Evolutionary conservation across 2,113 vertebrate genomes (phyloP), one percentile per base, ranked within the genome.

Genomic region (Proteles cristata): DNA sequence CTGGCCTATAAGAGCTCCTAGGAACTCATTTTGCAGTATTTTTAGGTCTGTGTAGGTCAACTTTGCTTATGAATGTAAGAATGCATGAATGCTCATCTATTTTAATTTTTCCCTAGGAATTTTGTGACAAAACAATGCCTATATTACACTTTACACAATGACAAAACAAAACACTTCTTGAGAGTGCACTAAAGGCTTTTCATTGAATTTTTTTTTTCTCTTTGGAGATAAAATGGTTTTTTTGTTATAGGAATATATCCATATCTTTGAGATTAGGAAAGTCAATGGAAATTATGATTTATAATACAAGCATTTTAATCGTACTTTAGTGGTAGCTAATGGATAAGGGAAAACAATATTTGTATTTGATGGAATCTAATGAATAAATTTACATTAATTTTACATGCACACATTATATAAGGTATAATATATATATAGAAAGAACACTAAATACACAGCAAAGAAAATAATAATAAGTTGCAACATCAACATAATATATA

Each of bases 21-120:
- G 82, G 26, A 91, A 74, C 25, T 74, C 35, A 31, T 69, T 92
- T 65, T 93, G 8, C n/a, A 73, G 25, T 58, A 65, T 90, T 80
- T 95, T 71, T 4, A 55, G 16, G 11, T 58, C 31, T 93, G 48
- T 58, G 12, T 58, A 50, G 26, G 33, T 79, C 71, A 74, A 6
- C 14, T 79, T 66, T 89, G 53, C 28, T 90, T 81, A 26, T 90
- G 58, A 95, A 83, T 94, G 88, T 58, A 77, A 53, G 53, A 96
- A 84, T 35, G 35, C 63, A 77, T 83, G 83, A 82, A 71, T 76
- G 15, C 43, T 88, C 65, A 50, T 63, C 33, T 73, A n/a, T 81
- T 58, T 96, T 63, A 68, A 43, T 10, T 71, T 71, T 69, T 82
- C n/a, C 65, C 71, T 43, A 89, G 71, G 83, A 85, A 88, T 73